Conservation (phyloP, 2,113 vertebrate species). For the Corythoichthys haematopterus region DNA sequence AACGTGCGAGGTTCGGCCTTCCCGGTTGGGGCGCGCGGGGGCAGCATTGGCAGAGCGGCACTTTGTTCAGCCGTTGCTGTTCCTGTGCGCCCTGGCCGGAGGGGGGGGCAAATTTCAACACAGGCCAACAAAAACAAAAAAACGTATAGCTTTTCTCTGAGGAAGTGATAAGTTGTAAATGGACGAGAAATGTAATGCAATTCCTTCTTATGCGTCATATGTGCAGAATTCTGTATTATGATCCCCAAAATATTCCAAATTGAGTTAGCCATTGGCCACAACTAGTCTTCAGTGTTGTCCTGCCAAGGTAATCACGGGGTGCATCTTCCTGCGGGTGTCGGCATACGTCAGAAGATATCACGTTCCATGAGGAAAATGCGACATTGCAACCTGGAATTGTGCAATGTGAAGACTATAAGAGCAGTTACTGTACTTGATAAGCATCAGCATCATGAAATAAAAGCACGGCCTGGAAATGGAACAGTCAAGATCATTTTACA, state of each 20-base stretch:
- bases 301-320: constrained; percentile 6
- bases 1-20: too few relatives aligned
- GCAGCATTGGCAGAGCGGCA: too few relatives aligned
- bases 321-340: constrained; percentile 15
- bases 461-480: constrained; percentile 50
- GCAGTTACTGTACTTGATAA: constrained; percentile 70
- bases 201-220: not conserved
- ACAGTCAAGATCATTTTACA: constrained; percentile 60
- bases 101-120: too few relatives aligned
- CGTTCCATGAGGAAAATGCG: constrained; percentile 36
- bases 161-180: constrained; percentile 44
- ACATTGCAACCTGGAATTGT: constrained; percentile 15
- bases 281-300: constrained; percentile 5
- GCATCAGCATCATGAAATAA: constrained; percentile 72
- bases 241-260: not conserved
- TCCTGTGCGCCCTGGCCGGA: too few relatives aligned
- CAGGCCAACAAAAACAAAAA: not conserved
- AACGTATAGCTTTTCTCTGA: constrained; percentile 24
- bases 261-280: not conserved
- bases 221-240: not conserved
- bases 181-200: not conserved
- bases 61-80: too few relatives aligned
- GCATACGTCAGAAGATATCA: constrained; percentile 18
- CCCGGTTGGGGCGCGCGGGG: too few relatives aligned
- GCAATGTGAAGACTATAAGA: not conserved